Percentiles rank a stretch among this genome's conserved stretches.
Evolutionary conservation across 1,140 invertebrate genomes (phyloP).

Genomic region (Procambarus clarkii): DNA sequence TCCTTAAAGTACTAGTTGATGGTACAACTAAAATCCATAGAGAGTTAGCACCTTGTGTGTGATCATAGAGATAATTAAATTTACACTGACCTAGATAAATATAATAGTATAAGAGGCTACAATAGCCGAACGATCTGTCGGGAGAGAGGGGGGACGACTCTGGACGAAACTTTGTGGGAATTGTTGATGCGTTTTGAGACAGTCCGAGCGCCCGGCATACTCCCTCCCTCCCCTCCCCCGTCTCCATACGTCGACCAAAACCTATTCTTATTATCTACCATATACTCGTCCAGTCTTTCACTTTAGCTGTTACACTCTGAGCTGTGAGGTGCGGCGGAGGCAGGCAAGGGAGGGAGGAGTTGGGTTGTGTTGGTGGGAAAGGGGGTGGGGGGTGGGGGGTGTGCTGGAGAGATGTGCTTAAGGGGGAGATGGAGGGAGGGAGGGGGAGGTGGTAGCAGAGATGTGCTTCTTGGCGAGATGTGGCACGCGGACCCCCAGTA

Average conservation of each 20-base stretch:
- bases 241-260: background rate
- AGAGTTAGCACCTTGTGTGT: too few species aligned
- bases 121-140: background rate
- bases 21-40: background rate
- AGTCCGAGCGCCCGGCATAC: too few species aligned
- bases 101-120: background rate
- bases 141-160: background rate
- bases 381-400: background rate
- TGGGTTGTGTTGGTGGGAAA: background rate
- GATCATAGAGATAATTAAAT: background rate
- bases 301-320: background rate
- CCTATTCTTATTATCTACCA: background rate
- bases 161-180: background rate
- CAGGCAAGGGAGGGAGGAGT: too few species aligned
- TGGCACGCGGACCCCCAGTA: slow-evolving; percentile 16
- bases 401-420: slow-evolving; percentile 39
- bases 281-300: background rate
- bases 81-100: background rate
- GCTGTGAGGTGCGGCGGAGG: too few species aligned
- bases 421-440: too few species aligned
- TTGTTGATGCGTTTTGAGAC: background rate
- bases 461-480: slow-evolving; percentile 10
- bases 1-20: background rate
- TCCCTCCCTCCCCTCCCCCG: background rate
- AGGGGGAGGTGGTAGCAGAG: too few species aligned